Evolutionary conservation across 1,140 invertebrate species (phyloP).

Genomic region (Hyphantria cunea): DNA sequence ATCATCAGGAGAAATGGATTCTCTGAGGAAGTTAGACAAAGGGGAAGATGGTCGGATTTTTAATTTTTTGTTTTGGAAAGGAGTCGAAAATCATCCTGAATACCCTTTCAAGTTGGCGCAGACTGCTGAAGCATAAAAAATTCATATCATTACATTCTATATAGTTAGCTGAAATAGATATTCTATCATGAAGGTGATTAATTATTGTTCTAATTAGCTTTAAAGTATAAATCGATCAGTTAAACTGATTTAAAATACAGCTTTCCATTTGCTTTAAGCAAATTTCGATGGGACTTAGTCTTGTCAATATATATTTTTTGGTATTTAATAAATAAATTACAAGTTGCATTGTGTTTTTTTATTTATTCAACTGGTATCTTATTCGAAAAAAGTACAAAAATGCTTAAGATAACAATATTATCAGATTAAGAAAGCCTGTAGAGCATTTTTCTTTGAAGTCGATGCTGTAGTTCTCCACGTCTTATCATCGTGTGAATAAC

Average conservation of each 20-base stretch:
- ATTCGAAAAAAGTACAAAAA: constrained; percentile 15
- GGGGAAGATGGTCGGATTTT: constrained; percentile 87
- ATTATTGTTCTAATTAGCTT: constrained; percentile 3
- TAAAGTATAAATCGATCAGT: constrained; percentile 36
- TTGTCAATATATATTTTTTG: neutral
- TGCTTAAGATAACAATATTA: constrained; percentile 10
- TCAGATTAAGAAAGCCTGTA: constrained; percentile 89
- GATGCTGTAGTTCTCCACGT: constrained; percentile 96
- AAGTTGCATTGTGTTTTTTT: neutral
- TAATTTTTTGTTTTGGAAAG: constrained; percentile 83
- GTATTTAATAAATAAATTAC: neutral
- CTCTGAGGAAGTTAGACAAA: constrained; percentile 83
- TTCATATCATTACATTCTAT: neutral
- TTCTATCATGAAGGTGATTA: too few species aligned
- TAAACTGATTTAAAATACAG: constrained; percentile 36
- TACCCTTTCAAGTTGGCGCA: constrained; percentile 78
- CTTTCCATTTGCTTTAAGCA: constrained; percentile 26
- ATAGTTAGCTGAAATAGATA: too few species aligned
- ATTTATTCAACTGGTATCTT: neutral
- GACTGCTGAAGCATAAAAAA: constrained; percentile 8
- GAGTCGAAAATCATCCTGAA: constrained; percentile 85
- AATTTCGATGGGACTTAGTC: constrained; percentile 14
- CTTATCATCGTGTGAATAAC: constrained; percentile 97
- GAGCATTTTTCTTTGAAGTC: constrained; percentile 98
- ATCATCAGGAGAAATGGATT: constrained; percentile 79